Evolutionary conservation across 2,888 invertebrate species (phyloP).

Genomic region (Xanthia icteritia): DNA sequence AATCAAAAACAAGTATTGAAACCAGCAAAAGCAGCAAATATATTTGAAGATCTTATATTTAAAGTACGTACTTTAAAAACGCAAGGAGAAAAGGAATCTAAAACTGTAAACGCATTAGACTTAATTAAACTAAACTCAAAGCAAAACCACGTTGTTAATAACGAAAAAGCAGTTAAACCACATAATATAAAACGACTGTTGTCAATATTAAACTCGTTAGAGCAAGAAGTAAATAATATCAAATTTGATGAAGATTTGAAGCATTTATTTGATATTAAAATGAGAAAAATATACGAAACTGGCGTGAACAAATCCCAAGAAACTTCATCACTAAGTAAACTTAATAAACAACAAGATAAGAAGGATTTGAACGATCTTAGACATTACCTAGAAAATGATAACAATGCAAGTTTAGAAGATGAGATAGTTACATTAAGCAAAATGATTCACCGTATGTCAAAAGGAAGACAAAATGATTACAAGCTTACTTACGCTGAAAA

Average conservation of each 20-base stretch:
- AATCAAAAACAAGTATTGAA: neutral
- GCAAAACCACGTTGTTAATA: neutral
- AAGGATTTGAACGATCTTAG: neutral
- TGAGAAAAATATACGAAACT: conserved; percentile 43
- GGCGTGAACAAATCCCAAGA: conserved; percentile 14
- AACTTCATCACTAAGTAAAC: neutral
- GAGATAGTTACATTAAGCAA: conserved; percentile 20
- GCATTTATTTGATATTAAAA: conserved; percentile 35
- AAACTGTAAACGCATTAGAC: neutral
- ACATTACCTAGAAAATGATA: conserved; percentile 5
- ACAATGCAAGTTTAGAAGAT: conserved; percentile 1
- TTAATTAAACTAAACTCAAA: neutral
- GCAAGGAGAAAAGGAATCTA: neutral
- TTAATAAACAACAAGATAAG: neutral
- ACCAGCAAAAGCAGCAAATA: neutral
- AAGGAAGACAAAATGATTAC: conserved; percentile 1
- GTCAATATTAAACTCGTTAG: conserved; percentile 33
- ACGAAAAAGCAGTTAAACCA: neutral
- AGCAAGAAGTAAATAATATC: conserved; percentile 38
- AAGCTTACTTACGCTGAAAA: neutral
- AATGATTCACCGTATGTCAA: conserved; percentile 20
- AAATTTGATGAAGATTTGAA: conserved; percentile 29
- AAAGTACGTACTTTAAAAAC: neutral
- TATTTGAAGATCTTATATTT: conserved; percentile 36
- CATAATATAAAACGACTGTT: conserved; percentile 22